Percentiles rank a stretch among this genome's conserved stretches.
These are phyloP conservation scores for Tapera naevia DNA, from an alignment of 2,797 vertebrate genomes.

Conservation along the genomic window DNA sequence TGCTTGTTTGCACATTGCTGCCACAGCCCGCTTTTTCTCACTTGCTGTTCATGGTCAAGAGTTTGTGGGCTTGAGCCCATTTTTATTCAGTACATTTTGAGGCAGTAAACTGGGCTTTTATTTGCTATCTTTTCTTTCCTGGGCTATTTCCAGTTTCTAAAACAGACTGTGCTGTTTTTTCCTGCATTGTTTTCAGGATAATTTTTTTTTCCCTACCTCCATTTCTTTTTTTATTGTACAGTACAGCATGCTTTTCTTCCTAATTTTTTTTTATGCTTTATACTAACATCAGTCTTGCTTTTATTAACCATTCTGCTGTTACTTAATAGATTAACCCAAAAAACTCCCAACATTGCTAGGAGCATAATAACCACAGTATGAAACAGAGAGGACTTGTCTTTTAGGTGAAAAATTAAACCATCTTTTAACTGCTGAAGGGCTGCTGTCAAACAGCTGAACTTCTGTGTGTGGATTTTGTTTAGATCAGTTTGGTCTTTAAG, in stretches of 20 bases:
- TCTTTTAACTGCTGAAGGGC: background rate
- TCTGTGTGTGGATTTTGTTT: background rate
- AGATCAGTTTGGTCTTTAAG: background rate
- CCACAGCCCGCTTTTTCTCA: background rate
- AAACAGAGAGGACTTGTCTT: background rate
- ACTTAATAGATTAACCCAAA: background rate
- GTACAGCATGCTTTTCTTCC: background rate
- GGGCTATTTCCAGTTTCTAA: conserved; percentile 1
- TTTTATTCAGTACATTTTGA: background rate
- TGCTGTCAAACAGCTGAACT: background rate
- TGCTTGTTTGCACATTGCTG: background rate
- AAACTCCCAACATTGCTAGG: background rate
- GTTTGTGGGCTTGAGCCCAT: background rate
- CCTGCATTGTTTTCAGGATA: conserved; percentile 18
- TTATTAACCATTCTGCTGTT: background rate
- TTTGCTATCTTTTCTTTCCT: background rate
- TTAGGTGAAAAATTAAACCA: background rate
- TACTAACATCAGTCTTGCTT: background rate
- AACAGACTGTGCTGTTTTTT: conserved; percentile 21
- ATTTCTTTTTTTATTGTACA: background rate
- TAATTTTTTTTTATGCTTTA: background rate
- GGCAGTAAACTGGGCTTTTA: background rate
- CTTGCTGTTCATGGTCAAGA: background rate
- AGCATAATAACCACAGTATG: background rate
- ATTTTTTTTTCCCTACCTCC: background rate